Evolutionary conservation across 2,797 vertebrate genomes (phyloP), one percentile per base, ranked within the genome.

Genomic region (Monodelphis domestica): DNA sequence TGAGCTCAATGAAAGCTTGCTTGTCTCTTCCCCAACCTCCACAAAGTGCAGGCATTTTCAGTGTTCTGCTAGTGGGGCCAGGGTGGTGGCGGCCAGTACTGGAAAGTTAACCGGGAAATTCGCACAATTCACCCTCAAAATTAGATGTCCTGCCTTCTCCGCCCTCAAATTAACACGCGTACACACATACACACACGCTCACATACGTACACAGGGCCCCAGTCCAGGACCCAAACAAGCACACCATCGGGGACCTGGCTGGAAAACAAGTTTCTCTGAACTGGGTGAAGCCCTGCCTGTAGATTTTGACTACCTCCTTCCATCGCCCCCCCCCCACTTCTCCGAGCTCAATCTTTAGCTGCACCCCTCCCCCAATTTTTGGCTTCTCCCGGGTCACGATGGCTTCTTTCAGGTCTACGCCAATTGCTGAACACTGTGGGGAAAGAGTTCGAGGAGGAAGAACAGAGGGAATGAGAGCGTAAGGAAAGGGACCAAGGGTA

Each of bases 321-420:
- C 1, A 59, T 93, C 2, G 52, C 89, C 89, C 93, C 89, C 0
- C 91, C 94, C 94, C 95, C 30, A 63, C 94, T 91, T 95, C 93
- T 89, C 54, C 57, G 45, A 56, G 50, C 30, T 53, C 87, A 9
- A 14, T 14, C 51, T 88, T 87, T 88, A 12, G 12, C 87, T 53
- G 87, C 26, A 50, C 87, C 87, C 51, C 87, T 50, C 45, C 29
- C 87, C 87, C 87, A 4, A 14, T 53, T 88, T 88, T 88, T 88
- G 95, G 84, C 93, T 95, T 90, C 94, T 95, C 96, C 51, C 91
- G 91, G 93, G 96, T 95, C 96, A 94, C 93, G 92, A 95, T 88
- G 96, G 95, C 93, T 97, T 94, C 93, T 94, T 92, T 45, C 87
- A 89, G 87, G 94, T 94, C 95, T 93, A 95, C 54, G 93, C 94